Conservation (phyloP, 2,888 invertebrate species). For the Leptopilina syphax region DNA sequence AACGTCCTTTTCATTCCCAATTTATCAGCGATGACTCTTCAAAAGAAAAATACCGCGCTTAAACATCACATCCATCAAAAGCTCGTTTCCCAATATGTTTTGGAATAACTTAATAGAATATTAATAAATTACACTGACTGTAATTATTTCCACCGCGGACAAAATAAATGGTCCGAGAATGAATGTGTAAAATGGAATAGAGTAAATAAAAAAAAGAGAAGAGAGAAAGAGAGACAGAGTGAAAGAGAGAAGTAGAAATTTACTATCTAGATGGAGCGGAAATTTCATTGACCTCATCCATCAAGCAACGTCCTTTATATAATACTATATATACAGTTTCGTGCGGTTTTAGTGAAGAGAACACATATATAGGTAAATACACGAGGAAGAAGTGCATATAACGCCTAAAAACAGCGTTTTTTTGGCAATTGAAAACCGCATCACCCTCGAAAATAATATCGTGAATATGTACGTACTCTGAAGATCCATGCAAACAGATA, state of each 20-base stretch:
- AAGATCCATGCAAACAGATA: conserved; percentile 65
- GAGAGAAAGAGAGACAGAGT: background rate
- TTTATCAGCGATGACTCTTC: conserved; percentile 7
- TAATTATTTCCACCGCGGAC: background rate
- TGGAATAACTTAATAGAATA: conserved; percentile 14
- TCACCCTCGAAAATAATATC: conserved; percentile 42
- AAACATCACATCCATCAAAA: background rate
- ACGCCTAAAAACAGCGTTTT: conserved; percentile 43
- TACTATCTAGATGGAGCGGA: conserved; percentile 53
- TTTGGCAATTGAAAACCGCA: conserved; percentile 40
- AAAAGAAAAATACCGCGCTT: background rate
- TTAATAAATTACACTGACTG: background rate
- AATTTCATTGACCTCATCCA: conserved; percentile 60
- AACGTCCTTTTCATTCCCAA: background rate
- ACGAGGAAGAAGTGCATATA: conserved; percentile 17
- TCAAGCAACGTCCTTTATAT: conserved; percentile 42
- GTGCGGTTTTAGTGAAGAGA: conserved; percentile 12
- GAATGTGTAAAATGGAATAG: background rate
- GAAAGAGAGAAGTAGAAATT: background rate
- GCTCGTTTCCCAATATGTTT: background rate
- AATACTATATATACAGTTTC: too few species aligned
- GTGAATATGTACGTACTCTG: conserved; percentile 43
- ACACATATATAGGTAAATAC: conserved; percentile 10
- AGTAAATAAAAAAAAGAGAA: background rate
- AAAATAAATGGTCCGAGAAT: conserved; percentile 1